Conservation (phyloP, 2,888 invertebrate species). For the Pinctada fucata region DNA sequence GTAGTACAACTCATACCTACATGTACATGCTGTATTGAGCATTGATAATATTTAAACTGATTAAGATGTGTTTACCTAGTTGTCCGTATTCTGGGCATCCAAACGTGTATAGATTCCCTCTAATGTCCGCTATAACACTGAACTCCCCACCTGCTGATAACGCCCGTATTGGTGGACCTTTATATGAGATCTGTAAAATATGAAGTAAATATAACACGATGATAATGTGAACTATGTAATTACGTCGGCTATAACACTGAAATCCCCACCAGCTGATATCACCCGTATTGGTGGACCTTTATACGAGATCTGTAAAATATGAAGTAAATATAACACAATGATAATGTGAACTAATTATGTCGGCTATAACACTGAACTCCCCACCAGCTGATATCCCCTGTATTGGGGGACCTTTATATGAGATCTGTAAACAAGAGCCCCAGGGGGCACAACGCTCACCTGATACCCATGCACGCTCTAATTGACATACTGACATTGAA, state of each 20-base stretch:
- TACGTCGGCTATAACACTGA: conserved; percentile 90
- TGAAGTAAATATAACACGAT: background rate
- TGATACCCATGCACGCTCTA: no score
- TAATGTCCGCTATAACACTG: conserved; percentile 92
- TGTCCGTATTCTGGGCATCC: conserved; percentile 96
- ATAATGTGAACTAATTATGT: conserved; percentile 78
- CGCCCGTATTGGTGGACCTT: conserved; percentile 90
- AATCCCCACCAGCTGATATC: conserved; percentile 94
- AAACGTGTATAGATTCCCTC: conserved; percentile 92
- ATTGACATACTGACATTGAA: conserved; percentile 84
- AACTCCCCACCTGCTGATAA: conserved; percentile 95
- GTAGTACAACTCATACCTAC: no score
- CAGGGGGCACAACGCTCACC: no score
- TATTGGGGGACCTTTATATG: conserved; percentile 86
- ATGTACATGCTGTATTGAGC: no score
- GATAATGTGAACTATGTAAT: conserved; percentile 87
- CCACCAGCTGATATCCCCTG: conserved; percentile 93
- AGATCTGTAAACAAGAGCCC: conserved; percentile 66
- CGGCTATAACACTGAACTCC: conserved; percentile 94
- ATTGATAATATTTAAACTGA: no score
- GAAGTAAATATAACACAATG: no score
- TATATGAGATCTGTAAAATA: conserved; percentile 64
- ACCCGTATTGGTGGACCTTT: conserved; percentile 90
- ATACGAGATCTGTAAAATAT: conserved; percentile 63
- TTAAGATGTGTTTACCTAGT: conserved; percentile 79